Percentiles rank a stretch among this genome's conserved stretches.
phyloP scores from a whole-genome alignment of 2,888 invertebrate genomes.

The Fabriciana adippe region DNA sequence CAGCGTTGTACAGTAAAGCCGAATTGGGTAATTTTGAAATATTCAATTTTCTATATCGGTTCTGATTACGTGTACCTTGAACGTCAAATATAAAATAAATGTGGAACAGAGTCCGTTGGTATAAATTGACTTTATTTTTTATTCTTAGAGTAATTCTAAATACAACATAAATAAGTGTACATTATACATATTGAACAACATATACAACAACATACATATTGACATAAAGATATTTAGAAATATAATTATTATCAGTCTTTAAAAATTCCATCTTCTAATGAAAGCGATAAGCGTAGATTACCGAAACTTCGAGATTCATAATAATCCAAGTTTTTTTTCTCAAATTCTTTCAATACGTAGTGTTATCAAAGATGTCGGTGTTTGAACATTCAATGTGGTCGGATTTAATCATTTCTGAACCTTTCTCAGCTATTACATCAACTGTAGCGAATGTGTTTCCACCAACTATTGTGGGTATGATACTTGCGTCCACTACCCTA shows the following conservation, averaged over 20 bases:
- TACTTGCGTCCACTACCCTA: constrained; percentile 84
- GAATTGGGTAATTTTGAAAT: constrained; percentile 13
- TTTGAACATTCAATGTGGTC: constrained; percentile 42
- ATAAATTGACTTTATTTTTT: background rate
- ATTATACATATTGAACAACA: too few species aligned
- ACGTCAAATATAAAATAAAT: constrained; percentile 23
- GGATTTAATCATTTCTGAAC: constrained; percentile 80
- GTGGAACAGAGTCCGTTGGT: constrained; percentile 9
- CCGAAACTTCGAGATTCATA: too few species aligned
- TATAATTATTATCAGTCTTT: too few species aligned
- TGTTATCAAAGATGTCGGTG: background rate
- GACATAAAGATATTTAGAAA: background rate
- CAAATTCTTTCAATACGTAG: too few species aligned
- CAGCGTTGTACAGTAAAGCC: constrained; percentile 12
- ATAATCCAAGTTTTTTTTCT: too few species aligned
- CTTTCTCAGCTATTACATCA: constrained; percentile 85
- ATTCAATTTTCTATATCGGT: constrained; percentile 19
- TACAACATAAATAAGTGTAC: background rate
- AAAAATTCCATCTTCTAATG: too few species aligned
- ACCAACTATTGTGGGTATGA: constrained; percentile 83
- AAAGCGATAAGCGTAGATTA: too few species aligned
- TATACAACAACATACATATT: too few species aligned
- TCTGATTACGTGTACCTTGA: constrained; percentile 14
- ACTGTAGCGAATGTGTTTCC: constrained; percentile 84
- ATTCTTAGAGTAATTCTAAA: background rate